Percentiles rank a stretch among this genome's conserved stretches.
phyloP scores from a whole-genome alignment of 2,888 invertebrate genomes.

The Lacanobia wlatinum region DNA sequence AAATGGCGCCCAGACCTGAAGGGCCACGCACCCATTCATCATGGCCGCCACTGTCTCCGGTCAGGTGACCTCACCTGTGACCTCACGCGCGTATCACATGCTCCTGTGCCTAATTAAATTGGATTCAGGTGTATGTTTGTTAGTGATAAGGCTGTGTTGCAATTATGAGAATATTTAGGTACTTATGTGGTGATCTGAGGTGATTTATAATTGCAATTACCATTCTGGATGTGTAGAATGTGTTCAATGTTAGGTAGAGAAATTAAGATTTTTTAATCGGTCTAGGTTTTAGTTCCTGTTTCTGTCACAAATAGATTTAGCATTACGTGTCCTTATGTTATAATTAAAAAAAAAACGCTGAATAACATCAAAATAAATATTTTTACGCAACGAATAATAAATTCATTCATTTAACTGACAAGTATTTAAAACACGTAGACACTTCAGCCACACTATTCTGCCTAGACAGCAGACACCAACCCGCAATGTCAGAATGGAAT shows the following conservation, averaged over 20 bases:
- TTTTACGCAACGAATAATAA: neutral
- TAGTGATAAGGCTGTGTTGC: constrained; percentile 2
- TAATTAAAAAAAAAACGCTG: too few species aligned
- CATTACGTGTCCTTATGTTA: too few species aligned
- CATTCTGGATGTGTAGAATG: neutral
- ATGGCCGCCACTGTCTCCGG: constrained; percentile 57
- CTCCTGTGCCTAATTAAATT: constrained; percentile 54
- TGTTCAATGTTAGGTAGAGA: neutral
- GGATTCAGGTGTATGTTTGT: constrained; percentile 24
- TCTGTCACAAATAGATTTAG: neutral
- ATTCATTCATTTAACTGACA: neutral
- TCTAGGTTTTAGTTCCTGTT: neutral
- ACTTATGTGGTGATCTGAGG: neutral
- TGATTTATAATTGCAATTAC: neutral
- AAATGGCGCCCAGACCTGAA: constrained; percentile 71
- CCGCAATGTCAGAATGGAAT: constrained; percentile 69
- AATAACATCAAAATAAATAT: neutral
- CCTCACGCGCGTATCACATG: constrained; percentile 38
- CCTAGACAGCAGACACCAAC: constrained; percentile 28
- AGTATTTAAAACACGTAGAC: neutral
- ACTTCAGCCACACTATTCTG: neutral
- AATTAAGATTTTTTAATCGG: neutral
- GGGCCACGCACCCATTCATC: constrained; percentile 74
- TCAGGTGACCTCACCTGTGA: constrained; percentile 49
- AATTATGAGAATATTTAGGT: constrained; percentile 8